A percentile compares a stretch with the other conserved stretches of the same genome.
Conservation (phyloP, 2,888 invertebrate genomes). For the Poecilobothrus nobilitatus region DNA sequence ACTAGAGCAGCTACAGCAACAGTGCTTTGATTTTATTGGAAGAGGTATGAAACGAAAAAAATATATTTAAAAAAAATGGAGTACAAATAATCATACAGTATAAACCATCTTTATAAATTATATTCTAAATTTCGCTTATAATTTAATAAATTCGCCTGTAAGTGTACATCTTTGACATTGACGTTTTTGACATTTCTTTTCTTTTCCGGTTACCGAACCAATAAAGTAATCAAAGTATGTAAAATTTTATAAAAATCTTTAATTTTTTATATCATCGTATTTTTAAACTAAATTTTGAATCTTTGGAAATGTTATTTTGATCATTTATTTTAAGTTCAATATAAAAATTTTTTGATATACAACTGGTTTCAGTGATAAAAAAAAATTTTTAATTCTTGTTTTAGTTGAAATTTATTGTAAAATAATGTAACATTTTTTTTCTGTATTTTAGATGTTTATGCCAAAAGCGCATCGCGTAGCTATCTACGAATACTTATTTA, state of each 20-base stretch:
- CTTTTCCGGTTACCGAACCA: conserved; percentile 42
- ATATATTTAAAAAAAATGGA: too few species aligned
- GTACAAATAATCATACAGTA: too few species aligned
- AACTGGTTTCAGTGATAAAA: not conserved
- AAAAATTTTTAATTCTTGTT: not conserved
- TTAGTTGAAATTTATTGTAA: not conserved
- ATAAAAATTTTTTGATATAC: not conserved
- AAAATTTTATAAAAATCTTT: conserved; percentile 30
- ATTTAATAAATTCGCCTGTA: too few species aligned
- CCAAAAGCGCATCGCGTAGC: conserved; percentile 94
- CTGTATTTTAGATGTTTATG: conserved; percentile 91
- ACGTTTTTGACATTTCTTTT: conserved; percentile 32
- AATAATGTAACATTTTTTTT: conserved; percentile 22
- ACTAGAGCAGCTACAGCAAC: too few species aligned
- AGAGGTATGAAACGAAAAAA: too few species aligned
- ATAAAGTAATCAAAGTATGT: conserved; percentile 41
- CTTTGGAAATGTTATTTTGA: conserved; percentile 12
- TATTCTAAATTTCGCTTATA: too few species aligned
- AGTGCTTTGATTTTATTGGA: too few species aligned
- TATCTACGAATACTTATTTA: conserved; percentile 96
- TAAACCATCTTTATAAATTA: too few species aligned
- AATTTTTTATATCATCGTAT: conserved; percentile 25
- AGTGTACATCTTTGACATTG: too few species aligned
- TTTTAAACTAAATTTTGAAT: not conserved
- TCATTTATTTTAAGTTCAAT: conserved; percentile 23